Evolutionary conservation across 92 coral and sea anemone species (phyloP).

Genomic region (Epizoanthus fatuus): DNA sequence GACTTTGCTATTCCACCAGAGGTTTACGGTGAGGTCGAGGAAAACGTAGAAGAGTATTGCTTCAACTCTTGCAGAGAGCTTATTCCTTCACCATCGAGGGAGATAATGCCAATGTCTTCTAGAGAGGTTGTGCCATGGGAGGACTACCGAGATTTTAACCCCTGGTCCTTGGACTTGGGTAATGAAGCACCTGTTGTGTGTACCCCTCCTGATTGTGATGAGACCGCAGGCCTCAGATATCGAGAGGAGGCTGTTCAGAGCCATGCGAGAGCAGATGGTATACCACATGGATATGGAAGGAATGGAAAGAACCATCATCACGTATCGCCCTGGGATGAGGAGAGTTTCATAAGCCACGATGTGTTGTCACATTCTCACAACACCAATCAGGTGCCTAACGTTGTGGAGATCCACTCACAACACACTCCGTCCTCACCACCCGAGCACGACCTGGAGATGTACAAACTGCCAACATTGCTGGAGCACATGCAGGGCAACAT

Average conservation of each 20-base stretch:
- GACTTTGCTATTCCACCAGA: conserved; percentile 45
- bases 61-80: conserved; percentile 34
- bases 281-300: conserved; percentile 60
- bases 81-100: conserved; percentile 4
- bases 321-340: conserved; percentile 40
- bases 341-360: conserved; percentile 17
- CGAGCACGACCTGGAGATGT: conserved; percentile 58
- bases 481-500: conserved; percentile 84
- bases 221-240: conserved; percentile 9
- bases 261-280: conserved; percentile 60
- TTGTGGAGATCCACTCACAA: conserved; percentile 3
- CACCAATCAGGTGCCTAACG: not conserved
- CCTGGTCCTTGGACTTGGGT: conserved; percentile 66
- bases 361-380: conserved; percentile 20
- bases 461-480: conserved; percentile 82
- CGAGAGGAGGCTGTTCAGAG: conserved; percentile 61
- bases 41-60: conserved; percentile 43
- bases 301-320: conserved; percentile 62
- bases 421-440: conserved; percentile 27
- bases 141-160: conserved; percentile 27
- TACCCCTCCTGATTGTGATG: conserved; percentile 72
- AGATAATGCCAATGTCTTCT: conserved; percentile 8
- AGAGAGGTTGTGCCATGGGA: conserved; percentile 37
- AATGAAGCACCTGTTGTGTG: conserved; percentile 72
- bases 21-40: conserved; percentile 37